These are phyloP conservation scores for Magallana nippona DNA, from an alignment of 2,888 invertebrate genomes.

Conservation along the genomic window DNA sequence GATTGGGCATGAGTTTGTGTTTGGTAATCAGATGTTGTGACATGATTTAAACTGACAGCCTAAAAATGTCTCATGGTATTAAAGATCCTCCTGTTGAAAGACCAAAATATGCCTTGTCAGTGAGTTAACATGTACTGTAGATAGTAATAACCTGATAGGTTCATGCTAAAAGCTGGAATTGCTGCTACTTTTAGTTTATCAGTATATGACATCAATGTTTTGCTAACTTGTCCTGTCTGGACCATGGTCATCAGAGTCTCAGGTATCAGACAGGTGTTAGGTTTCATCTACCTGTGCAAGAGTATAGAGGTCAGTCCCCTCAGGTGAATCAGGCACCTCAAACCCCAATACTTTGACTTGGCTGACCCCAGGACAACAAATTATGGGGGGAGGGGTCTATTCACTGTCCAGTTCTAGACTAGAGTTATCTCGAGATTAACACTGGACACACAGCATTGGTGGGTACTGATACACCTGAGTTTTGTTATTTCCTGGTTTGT, in stretches of 20 bases:
- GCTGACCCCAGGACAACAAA: too few relatives aligned
- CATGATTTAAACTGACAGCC: neutral
- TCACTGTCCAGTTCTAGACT: too few relatives aligned
- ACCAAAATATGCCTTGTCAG: neutral
- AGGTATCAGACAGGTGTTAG: neutral
- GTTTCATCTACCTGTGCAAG: neutral
- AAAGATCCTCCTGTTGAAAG: neutral
- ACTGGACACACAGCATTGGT: too few relatives aligned
- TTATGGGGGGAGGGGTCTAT: too few relatives aligned
- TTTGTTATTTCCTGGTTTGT: too few relatives aligned
- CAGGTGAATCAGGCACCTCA: neutral
- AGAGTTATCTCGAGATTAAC: too few relatives aligned
- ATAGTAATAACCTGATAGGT: too few relatives aligned
- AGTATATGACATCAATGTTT: neutral
- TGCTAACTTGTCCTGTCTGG: conserved; percentile 1
- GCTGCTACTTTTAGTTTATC: too few relatives aligned
- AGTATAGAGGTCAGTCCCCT: neutral
- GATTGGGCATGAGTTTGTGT: conserved; percentile 10
- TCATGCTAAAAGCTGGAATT: too few relatives aligned
- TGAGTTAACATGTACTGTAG: neutral
- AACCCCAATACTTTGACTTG: too few relatives aligned
- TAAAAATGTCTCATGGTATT: neutral
- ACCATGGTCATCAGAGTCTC: neutral
- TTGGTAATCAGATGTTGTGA: conserved; percentile 8
- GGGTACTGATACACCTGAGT: too few relatives aligned